Conservation (phyloP, 2,888 invertebrate genomes). For the Nebria salina region DNA sequence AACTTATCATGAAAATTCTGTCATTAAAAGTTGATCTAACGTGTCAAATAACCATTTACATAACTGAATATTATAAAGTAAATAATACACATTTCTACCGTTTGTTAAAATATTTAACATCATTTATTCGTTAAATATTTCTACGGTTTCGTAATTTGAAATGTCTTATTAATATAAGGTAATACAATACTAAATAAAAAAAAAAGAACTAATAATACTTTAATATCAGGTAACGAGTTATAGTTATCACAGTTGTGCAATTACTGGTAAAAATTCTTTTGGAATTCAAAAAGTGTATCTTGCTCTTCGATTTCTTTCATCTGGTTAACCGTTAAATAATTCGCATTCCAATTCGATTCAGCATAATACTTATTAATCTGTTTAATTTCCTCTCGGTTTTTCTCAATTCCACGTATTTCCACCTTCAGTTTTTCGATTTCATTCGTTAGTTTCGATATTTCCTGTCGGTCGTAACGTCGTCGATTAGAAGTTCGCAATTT, state of each 20-base stretch:
- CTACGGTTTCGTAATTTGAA: no score
- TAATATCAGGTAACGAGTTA: not conserved
- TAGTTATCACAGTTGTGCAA: not conserved
- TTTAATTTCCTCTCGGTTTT: constrained; percentile 31
- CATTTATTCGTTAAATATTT: no score
- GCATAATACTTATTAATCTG: constrained; percentile 36
- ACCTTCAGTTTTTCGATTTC: constrained; percentile 18
- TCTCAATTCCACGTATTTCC: constrained; percentile 17
- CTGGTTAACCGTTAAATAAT: constrained; percentile 31
- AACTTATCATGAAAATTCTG: no score
- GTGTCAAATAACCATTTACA: no score
- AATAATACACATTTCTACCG: no score
- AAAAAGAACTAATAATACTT: not conserved
- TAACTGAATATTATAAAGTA: no score
- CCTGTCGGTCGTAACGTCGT: not conserved
- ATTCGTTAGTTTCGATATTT: constrained; percentile 11
- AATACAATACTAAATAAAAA: no score
- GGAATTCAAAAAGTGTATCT: constrained; percentile 34
- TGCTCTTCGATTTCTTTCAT: constrained; percentile 26
- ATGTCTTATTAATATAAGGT: no score
- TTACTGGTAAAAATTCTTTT: constrained; percentile 26
- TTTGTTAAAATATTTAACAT: no score
- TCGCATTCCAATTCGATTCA: constrained; percentile 24
- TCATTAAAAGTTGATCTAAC: no score
- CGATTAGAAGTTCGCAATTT: not conserved